phyloP scores from a whole-genome alignment of 2,797 vertebrate genomes.

The Pseudochirops cupreus region DNA sequence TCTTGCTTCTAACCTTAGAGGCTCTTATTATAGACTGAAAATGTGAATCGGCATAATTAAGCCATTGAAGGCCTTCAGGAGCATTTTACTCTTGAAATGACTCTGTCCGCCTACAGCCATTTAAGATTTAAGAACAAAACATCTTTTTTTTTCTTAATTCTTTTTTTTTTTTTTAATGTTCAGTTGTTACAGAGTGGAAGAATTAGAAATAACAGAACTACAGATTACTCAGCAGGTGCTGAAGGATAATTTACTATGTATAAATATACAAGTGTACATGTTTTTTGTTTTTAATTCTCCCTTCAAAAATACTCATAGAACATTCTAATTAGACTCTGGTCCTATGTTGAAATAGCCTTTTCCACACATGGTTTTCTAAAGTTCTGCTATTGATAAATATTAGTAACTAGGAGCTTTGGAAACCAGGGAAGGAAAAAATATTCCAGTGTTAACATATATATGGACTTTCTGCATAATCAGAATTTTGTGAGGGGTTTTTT shows the following conservation, averaged over 20 bases:
- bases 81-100: conserved; percentile 87
- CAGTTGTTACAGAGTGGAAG: conserved; percentile 78
- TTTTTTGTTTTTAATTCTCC: conserved; percentile 13
- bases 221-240: conserved; percentile 72
- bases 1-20: conserved; percentile 83
- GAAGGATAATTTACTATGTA: conserved; percentile 62
- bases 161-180: conserved; percentile 82
- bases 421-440: neutral
- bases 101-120: conserved; percentile 86
- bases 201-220: conserved; percentile 76
- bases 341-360: neutral
- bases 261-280: conserved; percentile 18
- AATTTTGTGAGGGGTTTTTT: neutral
- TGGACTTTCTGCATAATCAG: neutral
- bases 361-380: neutral
- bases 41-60: conserved; percentile 88
- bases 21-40: conserved; percentile 87
- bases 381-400: neutral
- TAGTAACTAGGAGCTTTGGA: neutral
- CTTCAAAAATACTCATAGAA: conserved; percentile 11
- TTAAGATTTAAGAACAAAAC: conserved; percentile 86
- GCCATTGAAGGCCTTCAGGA: conserved; percentile 80
- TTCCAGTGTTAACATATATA: neutral
- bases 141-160: conserved; percentile 82
- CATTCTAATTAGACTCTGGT: neutral